Conservation (phyloP, 2,113 vertebrate genomes). For the Pelecanoides urinatrix region DNA sequence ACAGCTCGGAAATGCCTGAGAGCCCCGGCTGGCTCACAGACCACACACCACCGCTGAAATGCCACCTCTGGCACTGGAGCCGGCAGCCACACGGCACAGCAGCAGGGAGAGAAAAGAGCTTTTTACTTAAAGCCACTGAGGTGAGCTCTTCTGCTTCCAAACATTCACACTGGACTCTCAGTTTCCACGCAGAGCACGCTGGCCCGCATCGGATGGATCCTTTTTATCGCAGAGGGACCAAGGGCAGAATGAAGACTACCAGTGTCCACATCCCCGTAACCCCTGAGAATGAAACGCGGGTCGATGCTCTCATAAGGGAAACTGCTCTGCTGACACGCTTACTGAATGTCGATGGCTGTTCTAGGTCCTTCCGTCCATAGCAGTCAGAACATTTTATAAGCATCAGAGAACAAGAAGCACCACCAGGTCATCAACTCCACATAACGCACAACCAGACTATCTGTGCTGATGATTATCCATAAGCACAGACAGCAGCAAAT, state of each 20-base stretch:
- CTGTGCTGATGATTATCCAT: neutral
- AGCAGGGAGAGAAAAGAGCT: neutral
- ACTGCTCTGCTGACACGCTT: neutral
- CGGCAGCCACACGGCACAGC: neutral
- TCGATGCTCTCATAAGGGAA: accelerated
- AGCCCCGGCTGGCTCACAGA: neutral
- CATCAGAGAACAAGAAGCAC: neutral
- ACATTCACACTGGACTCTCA: neutral
- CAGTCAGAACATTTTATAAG: accelerated
- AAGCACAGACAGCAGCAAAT: accelerated
- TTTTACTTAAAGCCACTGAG: neutral
- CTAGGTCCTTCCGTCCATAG: neutral
- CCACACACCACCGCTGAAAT: neutral
- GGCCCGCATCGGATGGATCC: neutral
- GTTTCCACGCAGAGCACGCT: accelerated
- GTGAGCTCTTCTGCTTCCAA: neutral
- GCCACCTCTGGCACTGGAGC: neutral
- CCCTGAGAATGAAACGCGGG: accelerated
- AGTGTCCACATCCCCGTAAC: accelerated
- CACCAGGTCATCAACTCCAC: neutral
- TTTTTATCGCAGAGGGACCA: neutral
- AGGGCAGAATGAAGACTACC: too few species aligned
- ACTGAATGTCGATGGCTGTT: accelerated
- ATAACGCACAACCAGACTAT: accelerated
- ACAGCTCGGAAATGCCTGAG: neutral